These are phyloP conservation scores for Gymnobelideus leadbeateri DNA, from an alignment of 2,113 vertebrate species.

Conservation along the genomic window DNA sequence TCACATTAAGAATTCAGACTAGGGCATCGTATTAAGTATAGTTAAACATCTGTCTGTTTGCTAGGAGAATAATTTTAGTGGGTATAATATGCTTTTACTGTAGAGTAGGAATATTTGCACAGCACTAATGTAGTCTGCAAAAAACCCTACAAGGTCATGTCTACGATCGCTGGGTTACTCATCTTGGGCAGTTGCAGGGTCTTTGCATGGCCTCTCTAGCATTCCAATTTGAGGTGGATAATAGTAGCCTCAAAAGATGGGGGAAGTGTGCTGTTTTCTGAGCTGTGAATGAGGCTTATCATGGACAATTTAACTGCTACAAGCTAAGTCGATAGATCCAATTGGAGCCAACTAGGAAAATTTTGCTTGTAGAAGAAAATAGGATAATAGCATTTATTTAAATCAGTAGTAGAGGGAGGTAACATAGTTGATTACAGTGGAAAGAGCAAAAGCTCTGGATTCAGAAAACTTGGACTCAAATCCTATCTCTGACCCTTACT, in stretches of 20 bases:
- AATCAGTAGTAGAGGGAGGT: not conserved
- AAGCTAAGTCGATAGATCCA: not conserved
- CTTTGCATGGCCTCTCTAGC: not conserved
- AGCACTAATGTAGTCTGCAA: slow-evolving; percentile 70
- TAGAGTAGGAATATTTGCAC: slow-evolving; percentile 69
- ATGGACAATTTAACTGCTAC: not conserved
- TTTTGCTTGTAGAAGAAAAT: not conserved
- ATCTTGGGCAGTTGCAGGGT: slow-evolving; percentile 37
- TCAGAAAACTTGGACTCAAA: not conserved
- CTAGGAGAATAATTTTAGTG: slow-evolving; percentile 74
- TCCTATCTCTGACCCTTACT: not conserved
- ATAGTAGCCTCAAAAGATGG: not conserved
- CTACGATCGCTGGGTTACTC: slow-evolving; percentile 50
- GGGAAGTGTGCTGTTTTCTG: not conserved
- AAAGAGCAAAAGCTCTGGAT: not conserved
- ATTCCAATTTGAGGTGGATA: not conserved
- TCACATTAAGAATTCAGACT: slow-evolving; percentile 75
- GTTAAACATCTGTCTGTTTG: slow-evolving; percentile 77
- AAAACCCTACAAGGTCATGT: slow-evolving; percentile 65
- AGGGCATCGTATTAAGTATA: slow-evolving; percentile 72
- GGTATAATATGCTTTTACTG: slow-evolving; percentile 72
- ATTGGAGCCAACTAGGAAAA: not conserved
- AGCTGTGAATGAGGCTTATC: not conserved
- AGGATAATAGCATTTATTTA: not conserved
- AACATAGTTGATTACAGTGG: not conserved